Conservation (phyloP, 2,797 vertebrate genomes). For the Myotis myotis region DNA sequence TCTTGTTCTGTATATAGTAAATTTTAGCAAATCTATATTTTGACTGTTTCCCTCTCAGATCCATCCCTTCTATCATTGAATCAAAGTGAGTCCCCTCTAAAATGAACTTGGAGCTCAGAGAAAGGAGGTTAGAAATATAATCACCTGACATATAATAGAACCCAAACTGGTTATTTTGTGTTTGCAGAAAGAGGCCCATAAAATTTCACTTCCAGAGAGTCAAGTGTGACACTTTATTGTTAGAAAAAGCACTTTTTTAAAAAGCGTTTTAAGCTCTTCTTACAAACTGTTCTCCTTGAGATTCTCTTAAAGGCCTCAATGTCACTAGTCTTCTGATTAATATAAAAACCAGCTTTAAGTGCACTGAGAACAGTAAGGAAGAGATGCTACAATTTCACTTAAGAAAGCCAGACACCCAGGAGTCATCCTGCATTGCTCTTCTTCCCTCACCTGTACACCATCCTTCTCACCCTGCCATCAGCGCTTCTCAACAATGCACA, state of each 20-base stretch:
- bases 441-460: not conserved
- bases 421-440: not conserved
- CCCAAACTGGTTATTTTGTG: not conserved
- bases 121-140: not conserved
- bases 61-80: not conserved
- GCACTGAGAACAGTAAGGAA: not conserved
- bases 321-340: not conserved
- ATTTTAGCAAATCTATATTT: not conserved
- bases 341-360: not conserved
- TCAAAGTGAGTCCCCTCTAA: not conserved
- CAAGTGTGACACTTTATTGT: not conserved
- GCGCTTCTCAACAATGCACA: not conserved
- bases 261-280: not conserved
- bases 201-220: slow-evolving; percentile 1
- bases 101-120: not conserved
- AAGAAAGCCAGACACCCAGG: not conserved
- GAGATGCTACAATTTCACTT: not conserved
- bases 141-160: not conserved
- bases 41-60: not conserved
- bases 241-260: not conserved
- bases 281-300: not conserved
- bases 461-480: not conserved
- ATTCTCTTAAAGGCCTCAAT: not conserved
- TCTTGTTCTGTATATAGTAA: not conserved
- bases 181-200: not conserved